phyloP scores from a whole-genome alignment of 2,888 invertebrate genomes.

The Strigamia maritima region DNA sequence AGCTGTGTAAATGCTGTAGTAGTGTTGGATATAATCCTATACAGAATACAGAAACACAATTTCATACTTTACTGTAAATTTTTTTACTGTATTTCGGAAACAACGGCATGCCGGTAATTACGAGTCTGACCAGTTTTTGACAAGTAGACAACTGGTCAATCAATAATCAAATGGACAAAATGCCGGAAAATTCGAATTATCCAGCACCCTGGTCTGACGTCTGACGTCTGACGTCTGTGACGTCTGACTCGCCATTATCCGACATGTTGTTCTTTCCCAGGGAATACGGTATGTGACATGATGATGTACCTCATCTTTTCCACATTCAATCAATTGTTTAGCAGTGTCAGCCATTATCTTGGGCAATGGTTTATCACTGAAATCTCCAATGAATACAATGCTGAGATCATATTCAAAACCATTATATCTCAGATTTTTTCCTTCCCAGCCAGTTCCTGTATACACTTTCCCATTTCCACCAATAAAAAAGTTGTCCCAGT shows the following conservation, averaged over 20 bases:
- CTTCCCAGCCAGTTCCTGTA: not conserved
- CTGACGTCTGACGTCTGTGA: no score
- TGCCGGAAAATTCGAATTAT: no score
- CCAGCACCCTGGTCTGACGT: no score
- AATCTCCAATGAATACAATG: not conserved
- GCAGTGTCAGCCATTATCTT: not conserved
- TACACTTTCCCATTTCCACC: not conserved
- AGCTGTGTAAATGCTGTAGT: not conserved
- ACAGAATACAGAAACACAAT: not conserved
- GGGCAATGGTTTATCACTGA: not conserved
- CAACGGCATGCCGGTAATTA: no score
- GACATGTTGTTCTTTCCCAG: no score
- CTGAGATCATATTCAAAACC: not conserved
- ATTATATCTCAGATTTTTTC: not conserved
- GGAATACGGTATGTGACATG: no score
- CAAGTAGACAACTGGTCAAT: no score
- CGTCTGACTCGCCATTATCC: no score
- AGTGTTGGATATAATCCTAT: not conserved
- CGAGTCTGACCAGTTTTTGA: no score
- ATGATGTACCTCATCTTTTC: not conserved
- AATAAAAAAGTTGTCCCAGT: not conserved
- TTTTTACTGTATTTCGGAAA: no score
- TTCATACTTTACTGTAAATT: not conserved
- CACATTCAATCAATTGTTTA: not conserved
- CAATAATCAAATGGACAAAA: no score